These are phyloP conservation scores for Connochaetes taurinus DNA, from an alignment of 2,113 vertebrate genomes.

Conservation along the genomic window DNA sequence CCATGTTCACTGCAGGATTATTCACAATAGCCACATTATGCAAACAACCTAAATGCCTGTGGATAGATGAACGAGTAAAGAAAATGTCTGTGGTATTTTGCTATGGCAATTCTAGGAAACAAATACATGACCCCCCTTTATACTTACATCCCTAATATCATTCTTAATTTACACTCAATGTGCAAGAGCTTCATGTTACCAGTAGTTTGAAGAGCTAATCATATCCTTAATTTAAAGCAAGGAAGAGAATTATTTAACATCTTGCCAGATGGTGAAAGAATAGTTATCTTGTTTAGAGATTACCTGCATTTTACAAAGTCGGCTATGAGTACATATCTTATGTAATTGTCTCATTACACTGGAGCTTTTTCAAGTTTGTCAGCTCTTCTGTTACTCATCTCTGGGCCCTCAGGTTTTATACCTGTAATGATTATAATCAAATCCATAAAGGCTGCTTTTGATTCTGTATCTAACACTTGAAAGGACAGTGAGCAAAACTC, in stretches of 20 bases:
- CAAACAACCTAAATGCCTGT: neutral
- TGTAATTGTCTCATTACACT: neutral
- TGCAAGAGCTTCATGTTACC: neutral
- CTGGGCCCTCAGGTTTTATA: neutral
- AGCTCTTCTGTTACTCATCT: neutral
- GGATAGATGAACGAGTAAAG: neutral
- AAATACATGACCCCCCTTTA: rapidly evolving
- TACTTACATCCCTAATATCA: neutral
- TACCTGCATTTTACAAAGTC: neutral
- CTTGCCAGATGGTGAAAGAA: neutral
- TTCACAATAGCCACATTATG: neutral
- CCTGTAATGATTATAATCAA: neutral
- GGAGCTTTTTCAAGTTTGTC: neutral
- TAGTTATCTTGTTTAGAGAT: neutral
- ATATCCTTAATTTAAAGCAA: neutral
- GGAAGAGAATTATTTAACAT: neutral
- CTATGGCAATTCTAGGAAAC: neutral
- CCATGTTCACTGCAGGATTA: neutral
- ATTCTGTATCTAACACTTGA: neutral
- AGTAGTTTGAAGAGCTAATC: neutral
- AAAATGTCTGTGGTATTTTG: neutral
- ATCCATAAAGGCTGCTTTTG: neutral
- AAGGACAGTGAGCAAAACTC: neutral
- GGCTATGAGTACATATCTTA: neutral
- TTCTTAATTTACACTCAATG: neutral